Conservation (phyloP, 2,888 invertebrate species). For the Agapostemon virescens region DNA sequence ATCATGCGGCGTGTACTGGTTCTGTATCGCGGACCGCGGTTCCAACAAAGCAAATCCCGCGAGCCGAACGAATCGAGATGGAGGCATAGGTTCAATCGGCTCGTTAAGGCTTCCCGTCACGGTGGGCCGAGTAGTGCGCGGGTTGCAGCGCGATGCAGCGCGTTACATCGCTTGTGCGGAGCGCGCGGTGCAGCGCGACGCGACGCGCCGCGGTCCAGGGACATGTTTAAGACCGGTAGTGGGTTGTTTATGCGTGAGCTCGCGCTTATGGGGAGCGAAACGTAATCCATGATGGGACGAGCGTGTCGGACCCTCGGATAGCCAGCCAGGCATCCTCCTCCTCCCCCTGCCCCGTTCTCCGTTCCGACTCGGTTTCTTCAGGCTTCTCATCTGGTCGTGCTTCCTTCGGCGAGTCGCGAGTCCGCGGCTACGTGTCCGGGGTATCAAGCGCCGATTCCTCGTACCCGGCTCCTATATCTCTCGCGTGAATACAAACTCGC, state of each 20-base stretch:
- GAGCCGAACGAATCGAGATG: slow-evolving; percentile 49
- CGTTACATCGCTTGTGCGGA: not conserved
- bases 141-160: slow-evolving; percentile 46
- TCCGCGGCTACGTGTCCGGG: slow-evolving; percentile 71
- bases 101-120: slow-evolving; percentile 53
- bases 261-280: slow-evolving; percentile 65
- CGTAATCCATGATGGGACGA: slow-evolving; percentile 60
- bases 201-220: slow-evolving; percentile 44
- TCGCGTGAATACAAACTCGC: slow-evolving; percentile 64
- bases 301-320: slow-evolving; percentile 55
- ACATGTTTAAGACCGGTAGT: slow-evolving; percentile 76
- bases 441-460: slow-evolving; percentile 73
- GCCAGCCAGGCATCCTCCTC: slow-evolving; percentile 7
- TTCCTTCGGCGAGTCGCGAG: slow-evolving; percentile 56
- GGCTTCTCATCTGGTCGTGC: slow-evolving; percentile 47
- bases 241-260: slow-evolving; percentile 71
- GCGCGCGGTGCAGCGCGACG: not conserved
- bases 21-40: not conserved
- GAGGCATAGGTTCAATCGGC: slow-evolving; percentile 50
- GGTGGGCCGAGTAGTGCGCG: slow-evolving; percentile 47
- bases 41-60: slow-evolving; percentile 47
- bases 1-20: slow-evolving; percentile 13
- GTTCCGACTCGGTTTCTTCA: slow-evolving; percentile 51
- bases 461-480: slow-evolving; percentile 65
- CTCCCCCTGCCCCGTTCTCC: not conserved